Evolutionary conservation across 1,140 invertebrate genomes (phyloP), one percentile per base, ranked within the genome.

Genomic region (Drosophila ananassae): DNA sequence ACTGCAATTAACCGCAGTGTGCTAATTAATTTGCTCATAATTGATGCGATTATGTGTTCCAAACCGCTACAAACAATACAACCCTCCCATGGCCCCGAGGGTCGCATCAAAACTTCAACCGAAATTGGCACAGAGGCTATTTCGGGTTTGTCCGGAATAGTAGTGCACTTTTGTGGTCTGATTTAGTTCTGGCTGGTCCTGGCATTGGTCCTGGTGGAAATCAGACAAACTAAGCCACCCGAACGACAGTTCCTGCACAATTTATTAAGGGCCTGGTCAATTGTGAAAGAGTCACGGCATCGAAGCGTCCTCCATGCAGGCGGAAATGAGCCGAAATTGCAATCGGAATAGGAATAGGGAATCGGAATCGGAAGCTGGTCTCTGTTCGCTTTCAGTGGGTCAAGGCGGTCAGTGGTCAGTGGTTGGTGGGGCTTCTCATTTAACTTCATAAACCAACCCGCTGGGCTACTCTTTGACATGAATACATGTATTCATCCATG

Each of bases 1-100:
- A 66, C 82, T 87, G 82, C 83, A 83, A 89, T 89, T 89, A 89
- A 89, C 83, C 83, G 73, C 83, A 83, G 68, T 73, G 83, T 89
- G 83, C 83, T 89, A 89, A 89, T 89, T 89, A 89, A 89, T 89
- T 89, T 89, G 79, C 83, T 89, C 83, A 89, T 89, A 89, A 89
- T 89, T 89, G 83, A 89, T 89, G 83, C 76, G 76, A 89, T 89
- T 89, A 89, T 89, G 79, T 83, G 83, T 73, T 79, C 64, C 57
- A 75, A 57, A 52, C 46, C 37, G 58, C 57, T 55, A 48, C 57
- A 67, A 51, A 73, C 44, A 47, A 47, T 17, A 77, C 55, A 79
- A 17, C 59, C 47, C 44, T 44, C 21, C 51, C 55, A 60, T 50
- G 47, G 28, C 64, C 78, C 83, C 82, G 47, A 57, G 81, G 82